These are phyloP conservation scores for Dendrocincla fuliginosa DNA, from an alignment of 2,797 vertebrate genomes.

Conservation along the genomic window DNA sequence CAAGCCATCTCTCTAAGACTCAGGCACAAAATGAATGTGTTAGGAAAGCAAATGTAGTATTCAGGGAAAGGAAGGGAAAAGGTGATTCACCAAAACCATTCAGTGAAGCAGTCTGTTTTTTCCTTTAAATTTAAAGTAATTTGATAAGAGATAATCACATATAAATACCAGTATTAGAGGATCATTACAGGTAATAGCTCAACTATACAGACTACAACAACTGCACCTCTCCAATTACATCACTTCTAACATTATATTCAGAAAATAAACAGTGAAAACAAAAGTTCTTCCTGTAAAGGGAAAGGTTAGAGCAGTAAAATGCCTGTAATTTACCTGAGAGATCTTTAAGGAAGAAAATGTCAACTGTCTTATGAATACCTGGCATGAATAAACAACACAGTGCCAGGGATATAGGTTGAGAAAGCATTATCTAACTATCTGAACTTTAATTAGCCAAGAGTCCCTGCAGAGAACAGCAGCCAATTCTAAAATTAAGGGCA, in stretches of 20 bases:
- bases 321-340: slow-evolving; percentile 46
- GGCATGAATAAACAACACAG: slow-evolving; percentile 39
- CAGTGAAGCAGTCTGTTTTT: slow-evolving; percentile 17
- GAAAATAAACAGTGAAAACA: slow-evolving; percentile 28
- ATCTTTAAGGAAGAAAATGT: slow-evolving; percentile 54
- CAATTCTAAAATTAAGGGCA: background rate
- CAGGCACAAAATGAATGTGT: slow-evolving; percentile 50
- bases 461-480: background rate
- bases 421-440: slow-evolving; percentile 10
- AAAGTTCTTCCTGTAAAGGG: slow-evolving; percentile 35
- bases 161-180: background rate
- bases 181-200: slow-evolving; percentile 31
- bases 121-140: slow-evolving; percentile 21
- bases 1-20: slow-evolving; percentile 54
- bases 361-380: slow-evolving; percentile 45
- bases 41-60: slow-evolving; percentile 47
- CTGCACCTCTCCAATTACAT: slow-evolving; percentile 1
- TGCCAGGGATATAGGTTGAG: background rate
- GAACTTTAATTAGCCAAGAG: slow-evolving; percentile 45
- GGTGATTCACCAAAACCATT: slow-evolving; percentile 39
- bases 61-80: slow-evolving; percentile 24
- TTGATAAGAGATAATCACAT: slow-evolving; percentile 26
- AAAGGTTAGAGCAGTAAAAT: slow-evolving; percentile 62
- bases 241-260: background rate
- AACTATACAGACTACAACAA: background rate